Evolutionary conservation across 2,888 invertebrate species (phyloP).

Genomic region (Anarsia innoxiella): DNA sequence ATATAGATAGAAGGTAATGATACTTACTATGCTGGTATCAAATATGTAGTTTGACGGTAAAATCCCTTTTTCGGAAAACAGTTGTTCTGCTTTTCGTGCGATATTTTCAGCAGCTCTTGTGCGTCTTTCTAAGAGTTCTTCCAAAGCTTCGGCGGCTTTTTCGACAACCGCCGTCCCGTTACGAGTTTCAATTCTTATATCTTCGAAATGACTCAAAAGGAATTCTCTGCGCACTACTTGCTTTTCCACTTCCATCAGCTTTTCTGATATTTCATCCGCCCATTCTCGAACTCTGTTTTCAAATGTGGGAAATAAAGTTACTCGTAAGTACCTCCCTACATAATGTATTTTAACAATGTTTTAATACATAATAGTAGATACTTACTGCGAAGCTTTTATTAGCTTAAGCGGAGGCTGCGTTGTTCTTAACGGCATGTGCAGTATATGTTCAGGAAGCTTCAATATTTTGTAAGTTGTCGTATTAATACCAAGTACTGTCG

Average conservation of each 20-base stretch:
- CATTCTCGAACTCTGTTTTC: slow-evolving; percentile 53
- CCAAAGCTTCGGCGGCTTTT: slow-evolving; percentile 42
- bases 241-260: slow-evolving; percentile 39
- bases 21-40: slow-evolving; percentile 52
- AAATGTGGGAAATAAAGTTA: no score
- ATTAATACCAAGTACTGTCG: no score
- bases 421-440: no score
- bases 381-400: no score
- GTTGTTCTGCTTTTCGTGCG: not conserved
- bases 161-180: slow-evolving; percentile 52
- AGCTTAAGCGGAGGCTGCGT: no score
- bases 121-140: slow-evolving; percentile 41
- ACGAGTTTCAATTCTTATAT: slow-evolving; percentile 41
- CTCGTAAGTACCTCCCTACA: no score
- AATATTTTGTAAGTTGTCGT: no score
- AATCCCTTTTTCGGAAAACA: slow-evolving; percentile 26
- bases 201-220: slow-evolving; percentile 40
- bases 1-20: not conserved
- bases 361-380: no score
- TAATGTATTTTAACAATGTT: no score
- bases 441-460: no score
- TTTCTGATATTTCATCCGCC: slow-evolving; percentile 49
- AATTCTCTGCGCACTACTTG: slow-evolving; percentile 45
- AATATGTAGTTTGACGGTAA: slow-evolving; percentile 35
- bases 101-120: slow-evolving; percentile 51